Evolutionary conservation across 2,797 vertebrate genomes (phyloP).

Genomic region (Leptodactylus fallax): DNA sequence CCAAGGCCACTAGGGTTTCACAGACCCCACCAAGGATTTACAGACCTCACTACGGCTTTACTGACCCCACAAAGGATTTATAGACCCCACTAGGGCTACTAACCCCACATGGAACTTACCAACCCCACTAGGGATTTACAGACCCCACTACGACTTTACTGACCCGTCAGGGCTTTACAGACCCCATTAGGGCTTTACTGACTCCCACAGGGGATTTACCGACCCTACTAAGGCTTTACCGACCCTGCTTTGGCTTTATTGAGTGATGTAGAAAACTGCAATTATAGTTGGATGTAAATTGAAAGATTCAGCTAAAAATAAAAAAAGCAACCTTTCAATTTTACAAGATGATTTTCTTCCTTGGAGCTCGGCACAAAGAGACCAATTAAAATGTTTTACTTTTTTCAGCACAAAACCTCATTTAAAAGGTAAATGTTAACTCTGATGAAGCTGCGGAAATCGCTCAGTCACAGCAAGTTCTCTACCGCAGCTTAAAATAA

Average conservation of each 20-base stretch:
- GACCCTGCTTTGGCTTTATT: not conserved
- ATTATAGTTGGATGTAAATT: not conserved
- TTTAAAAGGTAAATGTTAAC: conserved; percentile 1
- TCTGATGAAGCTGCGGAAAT: not conserved
- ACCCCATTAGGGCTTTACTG: too few relatives aligned
- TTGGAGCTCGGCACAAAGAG: not conserved
- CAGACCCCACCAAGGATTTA: not conserved
- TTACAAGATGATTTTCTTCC: not conserved
- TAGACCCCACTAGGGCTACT: not conserved
- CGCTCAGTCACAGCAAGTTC: not conserved
- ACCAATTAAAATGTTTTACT: not conserved
- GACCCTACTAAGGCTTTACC: not conserved
- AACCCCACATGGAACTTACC: not conserved
- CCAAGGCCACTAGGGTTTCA: not conserved
- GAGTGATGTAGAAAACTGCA: not conserved
- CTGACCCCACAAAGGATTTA: not conserved
- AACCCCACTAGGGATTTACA: not conserved
- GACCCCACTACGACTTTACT: not conserved
- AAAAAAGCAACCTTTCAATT: conserved; percentile 6
- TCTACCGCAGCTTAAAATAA: not conserved
- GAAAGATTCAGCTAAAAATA: not conserved
- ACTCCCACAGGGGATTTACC: not conserved
- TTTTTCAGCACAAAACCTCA: not conserved
- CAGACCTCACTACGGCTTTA: not conserved
- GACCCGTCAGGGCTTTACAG: not conserved